Evolutionary conservation across 1,140 invertebrate species (phyloP).

Genomic region (Druon quercuslanigerum): DNA sequence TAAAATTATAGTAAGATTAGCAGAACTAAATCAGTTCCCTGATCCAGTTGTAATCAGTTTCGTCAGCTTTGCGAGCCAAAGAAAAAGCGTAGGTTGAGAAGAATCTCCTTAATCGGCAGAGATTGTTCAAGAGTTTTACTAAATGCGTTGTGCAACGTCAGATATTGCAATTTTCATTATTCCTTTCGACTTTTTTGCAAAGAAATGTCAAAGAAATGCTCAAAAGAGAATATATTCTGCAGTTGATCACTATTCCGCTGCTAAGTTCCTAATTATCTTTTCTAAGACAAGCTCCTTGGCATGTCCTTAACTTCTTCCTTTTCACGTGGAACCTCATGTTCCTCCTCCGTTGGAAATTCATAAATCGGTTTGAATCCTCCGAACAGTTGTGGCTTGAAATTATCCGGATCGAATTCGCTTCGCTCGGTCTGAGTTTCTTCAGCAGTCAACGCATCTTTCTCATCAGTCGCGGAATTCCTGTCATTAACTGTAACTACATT

Average conservation of each 20-base stretch:
- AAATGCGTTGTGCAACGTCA: no score
- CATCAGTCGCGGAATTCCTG: slow-evolving; percentile 50
- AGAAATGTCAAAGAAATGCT: no score
- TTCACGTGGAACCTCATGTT: slow-evolving; percentile 33
- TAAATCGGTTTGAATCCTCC: slow-evolving; percentile 84
- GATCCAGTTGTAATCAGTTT: not conserved
- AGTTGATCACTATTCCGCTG: no score
- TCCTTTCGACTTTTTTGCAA: no score
- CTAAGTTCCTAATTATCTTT: slow-evolving; percentile 34
- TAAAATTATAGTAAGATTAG: not conserved
- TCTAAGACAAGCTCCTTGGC: slow-evolving; percentile 48
- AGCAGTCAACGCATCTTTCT: slow-evolving; percentile 45
- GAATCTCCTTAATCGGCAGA: no score
- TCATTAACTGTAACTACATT: slow-evolving; percentile 75
- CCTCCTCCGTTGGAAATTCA: slow-evolving; percentile 64
- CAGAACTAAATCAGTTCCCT: not conserved
- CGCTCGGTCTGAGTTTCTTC: slow-evolving; percentile 64
- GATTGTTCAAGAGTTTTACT: no score
- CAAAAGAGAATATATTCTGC: no score
- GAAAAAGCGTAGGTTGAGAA: not conserved
- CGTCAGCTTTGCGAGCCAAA: not conserved
- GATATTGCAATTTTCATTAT: no score
- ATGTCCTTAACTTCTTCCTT: slow-evolving; percentile 39
- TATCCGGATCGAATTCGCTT: slow-evolving; percentile 79
- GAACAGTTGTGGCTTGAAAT: slow-evolving; percentile 82